These are phyloP conservation scores for Rhopalosiphum padi DNA, from an alignment of 1,140 invertebrate genomes.

Conservation along the genomic window DNA sequence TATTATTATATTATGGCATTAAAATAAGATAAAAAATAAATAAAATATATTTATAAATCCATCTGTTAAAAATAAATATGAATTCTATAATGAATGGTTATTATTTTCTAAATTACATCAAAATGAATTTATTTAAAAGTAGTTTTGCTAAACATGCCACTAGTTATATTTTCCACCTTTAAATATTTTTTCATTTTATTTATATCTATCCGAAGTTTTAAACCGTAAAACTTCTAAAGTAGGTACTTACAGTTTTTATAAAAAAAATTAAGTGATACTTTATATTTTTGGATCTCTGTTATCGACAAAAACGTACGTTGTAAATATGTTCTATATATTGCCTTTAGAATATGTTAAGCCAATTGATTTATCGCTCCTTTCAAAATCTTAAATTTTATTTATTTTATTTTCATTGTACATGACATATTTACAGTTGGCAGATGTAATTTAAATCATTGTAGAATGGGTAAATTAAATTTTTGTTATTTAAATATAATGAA, in stretches of 20 bases:
- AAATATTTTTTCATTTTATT: slow-evolving; percentile 18
- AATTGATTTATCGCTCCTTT: not conserved
- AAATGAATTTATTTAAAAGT: not conserved
- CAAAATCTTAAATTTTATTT: slow-evolving; percentile 2
- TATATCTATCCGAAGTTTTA: not conserved
- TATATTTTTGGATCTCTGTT: not conserved
- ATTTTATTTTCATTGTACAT: not conserved
- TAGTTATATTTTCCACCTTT: not conserved
- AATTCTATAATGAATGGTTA: not conserved
- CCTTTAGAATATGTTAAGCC: not conserved
- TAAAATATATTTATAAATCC: not conserved
- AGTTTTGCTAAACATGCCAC: not conserved
- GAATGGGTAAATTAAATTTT: not conserved
- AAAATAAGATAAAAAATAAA: not conserved
- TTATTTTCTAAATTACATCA: not conserved
- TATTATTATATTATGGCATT: too few species aligned
- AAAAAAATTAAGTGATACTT: not conserved
- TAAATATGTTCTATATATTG: not conserved
- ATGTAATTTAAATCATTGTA: not conserved
- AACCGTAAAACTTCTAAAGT: not conserved
- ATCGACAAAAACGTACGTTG: not conserved
- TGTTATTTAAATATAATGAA: not conserved
- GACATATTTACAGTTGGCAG: not conserved
- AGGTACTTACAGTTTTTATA: not conserved
- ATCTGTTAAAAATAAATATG: not conserved